Evolutionary conservation across 2,797 vertebrate genomes (phyloP).

Genomic region (Ataeniobius toweri): DNA sequence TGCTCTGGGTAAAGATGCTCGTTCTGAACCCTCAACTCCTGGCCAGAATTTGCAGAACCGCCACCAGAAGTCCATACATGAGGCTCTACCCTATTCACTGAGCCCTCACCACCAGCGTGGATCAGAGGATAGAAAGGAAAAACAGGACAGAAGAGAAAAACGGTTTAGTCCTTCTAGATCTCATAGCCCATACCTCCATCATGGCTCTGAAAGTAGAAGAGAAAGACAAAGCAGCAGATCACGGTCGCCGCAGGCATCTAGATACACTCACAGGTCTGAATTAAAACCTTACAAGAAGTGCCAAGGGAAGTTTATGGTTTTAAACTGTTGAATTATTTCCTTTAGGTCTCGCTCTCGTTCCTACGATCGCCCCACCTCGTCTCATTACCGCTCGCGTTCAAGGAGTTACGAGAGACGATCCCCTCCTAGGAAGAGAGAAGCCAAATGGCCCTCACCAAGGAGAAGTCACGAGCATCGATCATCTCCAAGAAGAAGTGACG

Average conservation of each 20-base stretch:
- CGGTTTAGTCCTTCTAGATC: conserved; percentile 28
- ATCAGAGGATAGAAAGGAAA: conserved; percentile 54
- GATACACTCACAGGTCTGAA: conserved; percentile 49
- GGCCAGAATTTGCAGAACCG: conserved; percentile 15
- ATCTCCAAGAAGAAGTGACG: not conserved
- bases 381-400: conserved; percentile 27
- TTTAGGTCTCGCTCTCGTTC: conserved; percentile 56
- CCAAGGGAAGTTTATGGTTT: not conserved
- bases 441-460: not conserved
- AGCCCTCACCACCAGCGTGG: conserved; percentile 70
- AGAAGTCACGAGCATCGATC: not conserved
- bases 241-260: conserved; percentile 69
- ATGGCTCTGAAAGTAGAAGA: not conserved
- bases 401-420: not conserved
- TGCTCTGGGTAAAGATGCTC: conserved; percentile 5
- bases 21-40: not conserved
- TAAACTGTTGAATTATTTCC: not conserved
- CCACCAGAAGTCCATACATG: conserved; percentile 12
- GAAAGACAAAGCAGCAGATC: conserved; percentile 5
- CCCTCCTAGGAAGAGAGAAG: not conserved
- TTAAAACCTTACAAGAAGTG: too few relatives aligned
- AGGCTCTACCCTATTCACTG: conserved; percentile 1
- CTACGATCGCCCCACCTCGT: not conserved
- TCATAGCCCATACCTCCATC: conserved; percentile 46
- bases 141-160: not conserved